phyloP scores from a whole-genome alignment of 1,140 invertebrate species.

The Drosophila fuyamai region DNA sequence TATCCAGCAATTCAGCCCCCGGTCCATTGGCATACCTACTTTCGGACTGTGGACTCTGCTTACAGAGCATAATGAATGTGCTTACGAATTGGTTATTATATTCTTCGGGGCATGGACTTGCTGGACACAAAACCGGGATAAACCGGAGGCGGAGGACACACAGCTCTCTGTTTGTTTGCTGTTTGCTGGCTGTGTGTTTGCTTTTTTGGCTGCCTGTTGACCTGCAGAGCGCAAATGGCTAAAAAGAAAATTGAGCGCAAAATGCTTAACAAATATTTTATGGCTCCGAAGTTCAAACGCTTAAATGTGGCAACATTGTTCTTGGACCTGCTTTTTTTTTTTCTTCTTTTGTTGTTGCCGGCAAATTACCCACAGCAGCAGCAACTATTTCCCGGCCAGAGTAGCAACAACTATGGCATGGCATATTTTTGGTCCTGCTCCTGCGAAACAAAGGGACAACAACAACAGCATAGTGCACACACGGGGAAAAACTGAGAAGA shows the following conservation, averaged over 20 bases:
- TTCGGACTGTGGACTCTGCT: slow-evolving; percentile 20
- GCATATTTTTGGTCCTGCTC: slow-evolving; percentile 51
- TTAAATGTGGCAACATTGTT: slow-evolving; percentile 73
- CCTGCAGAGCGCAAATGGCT: slow-evolving; percentile 71
- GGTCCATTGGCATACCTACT: slow-evolving; percentile 1
- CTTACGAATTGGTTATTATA: slow-evolving; percentile 80
- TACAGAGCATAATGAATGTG: slow-evolving; percentile 66
- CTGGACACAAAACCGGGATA: slow-evolving; percentile 13
- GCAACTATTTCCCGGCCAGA: slow-evolving; percentile 38
- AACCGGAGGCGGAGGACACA: not conserved
- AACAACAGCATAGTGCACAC: slow-evolving; percentile 17
- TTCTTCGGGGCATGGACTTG: slow-evolving; percentile 31
- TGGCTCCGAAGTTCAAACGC: slow-evolving; percentile 77
- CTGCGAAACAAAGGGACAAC: slow-evolving; percentile 38
- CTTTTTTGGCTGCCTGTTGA: slow-evolving; percentile 61
- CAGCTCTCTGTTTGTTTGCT: slow-evolving; percentile 25
- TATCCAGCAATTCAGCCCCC: not conserved
- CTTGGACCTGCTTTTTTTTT: slow-evolving; percentile 16
- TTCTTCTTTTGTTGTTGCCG: slow-evolving; percentile 58
- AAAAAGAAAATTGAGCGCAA: slow-evolving; percentile 79
- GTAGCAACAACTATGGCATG: slow-evolving; percentile 37
- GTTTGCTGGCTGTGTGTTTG: slow-evolving; percentile 55
- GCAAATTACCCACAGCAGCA: slow-evolving; percentile 72
- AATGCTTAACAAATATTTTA: slow-evolving; percentile 83
- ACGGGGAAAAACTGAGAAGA: slow-evolving; percentile 11